Percentiles rank a stretch among this genome's conserved stretches.
phyloP scores from a whole-genome alignment of 2,113 vertebrate genomes.

The Pterocles gutturalis region DNA sequence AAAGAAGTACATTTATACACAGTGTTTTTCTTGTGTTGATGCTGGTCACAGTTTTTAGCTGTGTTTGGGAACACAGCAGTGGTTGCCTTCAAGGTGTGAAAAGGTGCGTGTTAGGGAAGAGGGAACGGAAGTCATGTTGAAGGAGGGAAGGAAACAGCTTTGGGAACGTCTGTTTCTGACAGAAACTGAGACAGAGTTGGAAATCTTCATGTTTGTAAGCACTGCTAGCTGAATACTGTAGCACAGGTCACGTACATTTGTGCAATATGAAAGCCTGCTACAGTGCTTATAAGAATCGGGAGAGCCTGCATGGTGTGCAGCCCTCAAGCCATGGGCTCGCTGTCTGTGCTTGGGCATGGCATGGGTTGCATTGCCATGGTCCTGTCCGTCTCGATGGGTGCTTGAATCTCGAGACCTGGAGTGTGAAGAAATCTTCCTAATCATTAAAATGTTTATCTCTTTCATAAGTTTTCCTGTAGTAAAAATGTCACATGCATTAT shows the following conservation, averaged over 20 bases:
- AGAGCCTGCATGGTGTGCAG: neutral
- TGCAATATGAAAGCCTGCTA: neutral
- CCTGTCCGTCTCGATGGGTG: fast-evolving
- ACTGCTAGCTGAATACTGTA: neutral
- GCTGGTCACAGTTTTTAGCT: neutral
- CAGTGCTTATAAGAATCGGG: fast-evolving
- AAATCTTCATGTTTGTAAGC: neutral
- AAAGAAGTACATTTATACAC: neutral
- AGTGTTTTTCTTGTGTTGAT: neutral
- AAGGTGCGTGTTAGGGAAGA: fast-evolving
- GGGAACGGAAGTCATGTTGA: neutral
- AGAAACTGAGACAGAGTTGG: neutral
- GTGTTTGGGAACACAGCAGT: neutral
- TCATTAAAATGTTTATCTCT: neutral
- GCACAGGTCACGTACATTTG: neutral
- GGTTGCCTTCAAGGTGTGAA: neutral
- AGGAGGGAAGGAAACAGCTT: neutral
- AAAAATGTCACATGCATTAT: slow-evolving; percentile 35
- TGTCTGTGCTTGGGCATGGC: neutral
- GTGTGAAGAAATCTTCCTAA: neutral
- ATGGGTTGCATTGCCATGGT: neutral
- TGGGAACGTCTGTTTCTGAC: neutral
- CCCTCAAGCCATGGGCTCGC: neutral
- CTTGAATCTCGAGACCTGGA: neutral
- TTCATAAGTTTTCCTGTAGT: neutral